These are phyloP conservation scores for Nasonia giraulti DNA, from an alignment of 1,140 invertebrate species.

Conservation along the genomic window DNA sequence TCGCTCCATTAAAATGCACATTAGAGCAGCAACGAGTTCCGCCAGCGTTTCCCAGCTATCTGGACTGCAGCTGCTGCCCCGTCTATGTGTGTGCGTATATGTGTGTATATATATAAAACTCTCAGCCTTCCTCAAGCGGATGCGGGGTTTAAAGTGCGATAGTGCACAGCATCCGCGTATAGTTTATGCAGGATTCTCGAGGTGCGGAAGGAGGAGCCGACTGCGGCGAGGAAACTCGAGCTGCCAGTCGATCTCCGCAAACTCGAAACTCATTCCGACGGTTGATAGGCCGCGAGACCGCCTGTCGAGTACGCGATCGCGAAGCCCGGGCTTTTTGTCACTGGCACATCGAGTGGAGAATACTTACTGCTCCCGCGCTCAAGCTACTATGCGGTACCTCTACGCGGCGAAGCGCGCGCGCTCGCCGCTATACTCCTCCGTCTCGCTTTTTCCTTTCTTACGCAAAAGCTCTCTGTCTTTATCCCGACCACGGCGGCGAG, in stretches of 20 bases:
- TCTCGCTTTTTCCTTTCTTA: conserved; percentile 28
- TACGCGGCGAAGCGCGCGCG: neutral
- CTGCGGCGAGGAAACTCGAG: too few relatives aligned
- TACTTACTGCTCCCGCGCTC: neutral
- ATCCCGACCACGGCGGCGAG: conserved; percentile 27
- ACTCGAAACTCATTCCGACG: too few relatives aligned
- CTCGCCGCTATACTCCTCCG: conserved; percentile 46
- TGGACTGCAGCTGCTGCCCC: too few relatives aligned
- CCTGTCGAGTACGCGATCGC: too few relatives aligned
- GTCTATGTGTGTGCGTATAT: too few relatives aligned
- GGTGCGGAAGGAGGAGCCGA: too few relatives aligned
- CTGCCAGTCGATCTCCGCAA: too few relatives aligned
- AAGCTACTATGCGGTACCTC: neutral
- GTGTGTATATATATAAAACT: neutral
- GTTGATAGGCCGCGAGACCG: too few relatives aligned
- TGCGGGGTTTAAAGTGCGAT: neutral
- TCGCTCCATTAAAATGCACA: neutral
- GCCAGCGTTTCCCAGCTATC: too few relatives aligned
- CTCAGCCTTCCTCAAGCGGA: neutral
- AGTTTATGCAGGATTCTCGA: too few relatives aligned
- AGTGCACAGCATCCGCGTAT: neutral
- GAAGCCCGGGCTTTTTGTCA: too few relatives aligned
- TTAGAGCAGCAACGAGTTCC: neutral
- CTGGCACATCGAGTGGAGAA: too few relatives aligned
- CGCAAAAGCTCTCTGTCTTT: conserved; percentile 39